Evolutionary conservation across 2,888 invertebrate genomes (phyloP), one percentile per base, ranked within the genome.

Genomic region (Drosophila quasianomalipes): DNA sequence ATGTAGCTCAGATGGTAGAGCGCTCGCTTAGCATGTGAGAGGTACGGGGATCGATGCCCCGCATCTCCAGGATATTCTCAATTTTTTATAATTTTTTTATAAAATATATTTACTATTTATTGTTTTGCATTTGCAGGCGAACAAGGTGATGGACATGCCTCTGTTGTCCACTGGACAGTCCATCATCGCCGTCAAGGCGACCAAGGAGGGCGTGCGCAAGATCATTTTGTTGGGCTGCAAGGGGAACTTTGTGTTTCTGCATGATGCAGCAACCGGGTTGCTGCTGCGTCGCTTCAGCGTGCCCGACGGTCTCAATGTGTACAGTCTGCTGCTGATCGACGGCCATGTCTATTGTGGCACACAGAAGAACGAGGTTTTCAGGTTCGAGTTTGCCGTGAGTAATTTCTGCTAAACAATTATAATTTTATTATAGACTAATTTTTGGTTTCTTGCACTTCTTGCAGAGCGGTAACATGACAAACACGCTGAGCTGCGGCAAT

Each of bases 271-370:
- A 79, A 95, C 95, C 0, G 97, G 97, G 0, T 93, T 97, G 0
- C 93, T 96, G 68, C 90, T 97, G 59, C 94, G 97, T 44, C 95
- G 95, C 0, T 94, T 97, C 41, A 90, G 91, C 87, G 95, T 94
- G 79, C 95, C 93, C 54, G 95, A 85, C 85, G 94, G 93, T 51
- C 94, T 95, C 87, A 96, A 96, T 0, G 96, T 97, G 0, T 97
- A 96, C 89, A 96, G 96, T 10, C 92, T 97, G 65, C 93, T 96
- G n/a, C 94, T 95, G 79, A 95, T 96, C 82, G 95, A 95, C 44
- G 95, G 95, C 64, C 94, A 95, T 73, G 94, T 97, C n/a, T 97
- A 95, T 92, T 97, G 96, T 85, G 97, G 97, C 9, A 97, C 97
- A 1, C 96, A 96, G 86, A 95, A 95, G 77, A 95, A 95, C 76